A percentile compares a stretch with the other conserved stretches of the same genome.
phyloP scores from a whole-genome alignment of 2,797 vertebrate species.

The Agapornis canus region DNA sequence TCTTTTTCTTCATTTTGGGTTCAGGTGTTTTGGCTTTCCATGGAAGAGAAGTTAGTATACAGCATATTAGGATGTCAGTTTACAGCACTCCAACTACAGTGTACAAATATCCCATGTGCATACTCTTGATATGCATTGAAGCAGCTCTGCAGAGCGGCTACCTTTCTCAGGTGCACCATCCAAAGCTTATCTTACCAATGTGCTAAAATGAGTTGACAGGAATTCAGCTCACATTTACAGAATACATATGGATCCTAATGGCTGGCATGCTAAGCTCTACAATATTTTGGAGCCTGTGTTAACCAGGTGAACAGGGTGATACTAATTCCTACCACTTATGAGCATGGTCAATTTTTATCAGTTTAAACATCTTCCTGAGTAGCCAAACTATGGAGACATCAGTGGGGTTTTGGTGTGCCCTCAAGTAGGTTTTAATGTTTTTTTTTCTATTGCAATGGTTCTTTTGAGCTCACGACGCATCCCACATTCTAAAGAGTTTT shows the following conservation, averaged over 20 bases:
- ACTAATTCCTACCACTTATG: neutral
- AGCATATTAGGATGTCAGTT: neutral
- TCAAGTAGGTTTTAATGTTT: neutral
- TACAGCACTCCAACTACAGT: neutral
- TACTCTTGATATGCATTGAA: neutral
- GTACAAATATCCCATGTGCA: neutral
- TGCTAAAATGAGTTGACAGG: neutral
- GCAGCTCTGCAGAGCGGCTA: neutral
- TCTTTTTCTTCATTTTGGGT: neutral
- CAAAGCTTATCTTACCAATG: rapidly evolving
- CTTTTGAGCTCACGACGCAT: neutral
- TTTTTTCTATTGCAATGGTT: neutral
- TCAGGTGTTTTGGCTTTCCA: neutral
- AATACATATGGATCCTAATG: neutral
- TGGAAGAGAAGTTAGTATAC: neutral
- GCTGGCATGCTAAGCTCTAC: neutral
- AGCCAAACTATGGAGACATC: neutral
- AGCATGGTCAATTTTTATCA: neutral
- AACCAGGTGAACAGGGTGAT: neutral
- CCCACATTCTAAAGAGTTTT: neutral
- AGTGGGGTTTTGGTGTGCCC: neutral
- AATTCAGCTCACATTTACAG: neutral
- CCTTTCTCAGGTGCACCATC: neutral
- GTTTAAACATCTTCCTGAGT: neutral
- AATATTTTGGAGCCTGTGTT: neutral